Base-by-base conservation (phyloP, 2,113 vertebrate genomes). In the Sturnira hondurensis region DNA sequence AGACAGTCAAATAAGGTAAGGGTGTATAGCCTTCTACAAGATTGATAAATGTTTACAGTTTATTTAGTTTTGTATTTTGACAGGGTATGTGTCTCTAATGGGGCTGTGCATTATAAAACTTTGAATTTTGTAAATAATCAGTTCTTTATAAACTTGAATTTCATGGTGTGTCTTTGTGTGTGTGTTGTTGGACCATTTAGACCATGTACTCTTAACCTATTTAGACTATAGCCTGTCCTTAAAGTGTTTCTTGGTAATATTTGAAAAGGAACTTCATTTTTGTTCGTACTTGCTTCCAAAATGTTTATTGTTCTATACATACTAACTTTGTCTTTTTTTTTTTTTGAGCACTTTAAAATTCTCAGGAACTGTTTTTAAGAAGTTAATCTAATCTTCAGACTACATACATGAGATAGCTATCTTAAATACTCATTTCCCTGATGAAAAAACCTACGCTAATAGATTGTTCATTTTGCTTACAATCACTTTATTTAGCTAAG, bases 101-200 rank as follows among this genome's bases (percentile, higher is more conserved):
- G 31, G 9, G 17, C 19, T 86, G 10, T 86, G 50, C 41, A 20
- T 87, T 68, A 33, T 86, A 84, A 50, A 89, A 65, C 58, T 56
- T 76, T 50, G 26, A 65, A 19, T 86, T 88, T 84, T 93, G 4
- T 84, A 33, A 80, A 33, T 73, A 11, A 74, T 84, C 9, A 43
- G 7, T 50, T 95, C 41, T 97, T 94, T 77, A 94, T 91, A 95
- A 86, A 36, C 5, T 47, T 94, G 33, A 83, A 38, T 94, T 89
- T 94, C 20, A 65, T 28, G 26, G 11, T 41, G 43, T 19, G 19
- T 36, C 22, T 58, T 24, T 58, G 19, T 78, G 41, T 47, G 5
- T 68, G 19, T 74, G 3, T 81, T 73, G 16, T 71, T 77, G 15
- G 38, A 47, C 20, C 13, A 16, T 73, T 92, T 89, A 85, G 56